A percentile compares a stretch with the other conserved stretches of the same genome.
These are phyloP conservation scores for Takifugu ocellatus DNA, from an alignment of 2,797 vertebrate species.

Conservation along the genomic window DNA sequence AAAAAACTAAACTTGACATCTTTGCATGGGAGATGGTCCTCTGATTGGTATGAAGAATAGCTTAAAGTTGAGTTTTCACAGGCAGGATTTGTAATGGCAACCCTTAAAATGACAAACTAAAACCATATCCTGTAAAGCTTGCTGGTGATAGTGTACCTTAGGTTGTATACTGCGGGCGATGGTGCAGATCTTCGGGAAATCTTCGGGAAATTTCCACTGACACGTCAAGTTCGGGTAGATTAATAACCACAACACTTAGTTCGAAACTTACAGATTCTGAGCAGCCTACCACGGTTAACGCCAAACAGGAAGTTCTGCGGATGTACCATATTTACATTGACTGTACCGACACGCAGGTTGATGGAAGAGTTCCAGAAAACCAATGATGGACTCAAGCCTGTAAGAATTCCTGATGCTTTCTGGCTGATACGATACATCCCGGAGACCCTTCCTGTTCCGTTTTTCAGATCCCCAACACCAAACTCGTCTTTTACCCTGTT, in stretches of 20 bases:
- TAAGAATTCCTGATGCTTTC: background rate
- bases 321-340: constrained; percentile 21
- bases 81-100: constrained; percentile 68
- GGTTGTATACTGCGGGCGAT: constrained; percentile 58
- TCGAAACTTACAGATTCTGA: constrained; percentile 43
- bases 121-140: constrained; percentile 70
- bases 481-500: constrained; percentile 61
- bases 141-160: constrained; percentile 75
- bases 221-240: constrained; percentile 49
- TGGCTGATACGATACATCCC: constrained; percentile 32
- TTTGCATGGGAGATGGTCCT: constrained; percentile 44
- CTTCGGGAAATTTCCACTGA: constrained; percentile 33
- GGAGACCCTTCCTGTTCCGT: constrained; percentile 36
- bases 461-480: constrained; percentile 39
- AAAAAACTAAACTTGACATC: constrained; percentile 36
- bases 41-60: constrained; percentile 38
- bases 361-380: background rate
- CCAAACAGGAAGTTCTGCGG: constrained; percentile 41
- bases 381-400: background rate
- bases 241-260: constrained; percentile 34
- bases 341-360: background rate
- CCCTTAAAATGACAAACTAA: constrained; percentile 50
- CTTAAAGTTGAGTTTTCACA: constrained; percentile 31
- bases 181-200: constrained; percentile 35
- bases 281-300: constrained; percentile 48